Percentiles rank a stretch among this genome's conserved stretches.
These are phyloP conservation scores for Shargacucullia verbasci DNA, from an alignment of 2,888 invertebrate genomes.

Conservation along the genomic window DNA sequence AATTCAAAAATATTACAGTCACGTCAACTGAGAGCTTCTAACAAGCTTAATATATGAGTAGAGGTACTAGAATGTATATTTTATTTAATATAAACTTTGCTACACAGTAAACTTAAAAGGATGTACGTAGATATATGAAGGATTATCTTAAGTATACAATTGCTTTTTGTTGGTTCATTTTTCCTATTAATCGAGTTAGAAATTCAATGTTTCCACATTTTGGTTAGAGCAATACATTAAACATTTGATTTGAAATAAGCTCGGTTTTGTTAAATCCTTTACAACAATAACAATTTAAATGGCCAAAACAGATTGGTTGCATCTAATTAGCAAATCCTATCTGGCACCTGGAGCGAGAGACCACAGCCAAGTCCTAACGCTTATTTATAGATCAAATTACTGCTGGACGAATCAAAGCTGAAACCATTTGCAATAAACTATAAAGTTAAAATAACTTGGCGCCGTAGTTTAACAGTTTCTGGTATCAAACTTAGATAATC, in stretches of 20 bases:
- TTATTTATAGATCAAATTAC: slow-evolving; percentile 44
- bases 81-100: slow-evolving; percentile 40
- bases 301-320: slow-evolving; percentile 18
- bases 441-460: slow-evolving; percentile 52
- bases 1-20: slow-evolving; percentile 79
- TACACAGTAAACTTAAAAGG: slow-evolving; percentile 6
- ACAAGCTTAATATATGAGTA: slow-evolving; percentile 48
- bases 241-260: not conserved
- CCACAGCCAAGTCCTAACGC: slow-evolving; percentile 35
- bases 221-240: not conserved
- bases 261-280: slow-evolving; percentile 1
- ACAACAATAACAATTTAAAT: slow-evolving; percentile 16
- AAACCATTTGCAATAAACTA: slow-evolving; percentile 51
- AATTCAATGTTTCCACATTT: too few species aligned
- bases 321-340: slow-evolving; percentile 40
- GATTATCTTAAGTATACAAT: too few species aligned
- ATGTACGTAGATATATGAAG: not conserved
- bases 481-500: slow-evolving; percentile 62
- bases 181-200: too few species aligned
- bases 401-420: slow-evolving; percentile 26
- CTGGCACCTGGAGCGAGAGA: slow-evolving; percentile 34
- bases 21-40: slow-evolving; percentile 56
- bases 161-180: too few species aligned
- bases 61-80: slow-evolving; percentile 35
- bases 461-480: slow-evolving; percentile 48